These are phyloP conservation scores for Prolemur simus DNA, from an alignment of 2,113 vertebrate genomes.

Conservation along the genomic window DNA sequence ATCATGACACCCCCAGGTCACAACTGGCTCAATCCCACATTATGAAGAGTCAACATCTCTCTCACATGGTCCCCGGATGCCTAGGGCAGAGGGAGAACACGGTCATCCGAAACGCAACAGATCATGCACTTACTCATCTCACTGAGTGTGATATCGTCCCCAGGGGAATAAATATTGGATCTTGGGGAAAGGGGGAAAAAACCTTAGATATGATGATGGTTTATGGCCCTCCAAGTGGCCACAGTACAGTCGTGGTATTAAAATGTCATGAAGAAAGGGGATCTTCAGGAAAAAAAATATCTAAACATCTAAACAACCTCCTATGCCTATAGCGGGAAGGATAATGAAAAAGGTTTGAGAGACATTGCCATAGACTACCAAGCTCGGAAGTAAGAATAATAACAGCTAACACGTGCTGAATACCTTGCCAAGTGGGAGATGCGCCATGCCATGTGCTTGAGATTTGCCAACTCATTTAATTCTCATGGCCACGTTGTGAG, in stretches of 20 bases:
- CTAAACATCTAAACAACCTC: not conserved
- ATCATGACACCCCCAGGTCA: accelerated
- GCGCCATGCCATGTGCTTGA: not conserved
- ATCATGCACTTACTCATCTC: not conserved
- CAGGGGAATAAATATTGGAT: not conserved
- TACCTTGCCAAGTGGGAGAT: not conserved
- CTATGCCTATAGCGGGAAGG: not conserved
- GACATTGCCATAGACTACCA: not conserved
- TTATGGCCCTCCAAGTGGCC: not conserved
- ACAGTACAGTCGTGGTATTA: not conserved
- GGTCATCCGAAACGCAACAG: accelerated
- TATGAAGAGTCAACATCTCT: too few species aligned
- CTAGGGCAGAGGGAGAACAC: not conserved
- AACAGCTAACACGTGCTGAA: not conserved
- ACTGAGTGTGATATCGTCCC: accelerated
- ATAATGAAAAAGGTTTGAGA: not conserved
- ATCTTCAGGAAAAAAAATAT: not conserved
- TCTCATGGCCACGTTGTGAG: not conserved
- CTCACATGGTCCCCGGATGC: accelerated
- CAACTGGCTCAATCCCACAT: not conserved
- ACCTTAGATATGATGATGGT: not conserved
- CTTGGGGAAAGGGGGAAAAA: not conserved
- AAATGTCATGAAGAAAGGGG: not conserved
- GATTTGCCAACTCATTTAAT: not conserved
- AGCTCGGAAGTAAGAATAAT: not conserved